Evolutionary conservation across 2,797 vertebrate genomes (phyloP).

Genomic region (Chelon labrosus): DNA sequence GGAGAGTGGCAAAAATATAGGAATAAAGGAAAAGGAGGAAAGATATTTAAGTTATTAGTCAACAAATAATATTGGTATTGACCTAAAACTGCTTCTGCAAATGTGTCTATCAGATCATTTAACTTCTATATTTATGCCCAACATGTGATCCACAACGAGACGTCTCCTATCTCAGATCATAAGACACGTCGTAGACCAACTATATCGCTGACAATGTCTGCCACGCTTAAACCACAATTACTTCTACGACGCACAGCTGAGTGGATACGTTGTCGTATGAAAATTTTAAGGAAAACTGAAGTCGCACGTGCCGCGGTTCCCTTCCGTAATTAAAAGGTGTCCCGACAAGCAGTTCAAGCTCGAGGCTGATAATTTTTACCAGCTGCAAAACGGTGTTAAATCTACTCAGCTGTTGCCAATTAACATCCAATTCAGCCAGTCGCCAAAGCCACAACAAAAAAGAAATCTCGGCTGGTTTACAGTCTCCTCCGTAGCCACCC

Average conservation of each 20-base stretch:
- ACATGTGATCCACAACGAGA: not conserved
- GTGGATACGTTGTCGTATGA: not conserved
- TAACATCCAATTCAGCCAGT: not conserved
- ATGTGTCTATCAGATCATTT: not conserved
- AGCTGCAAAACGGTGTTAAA: not conserved
- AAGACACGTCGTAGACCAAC: not conserved
- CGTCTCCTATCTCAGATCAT: constrained; percentile 10
- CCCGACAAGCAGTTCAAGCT: constrained; percentile 1
- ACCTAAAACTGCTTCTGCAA: not conserved
- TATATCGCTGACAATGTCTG: not conserved
- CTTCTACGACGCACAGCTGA: not conserved
- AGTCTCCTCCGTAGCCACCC: not conserved
- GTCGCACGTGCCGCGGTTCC: accelerated
- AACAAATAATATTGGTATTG: no score
- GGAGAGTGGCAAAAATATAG: no score
- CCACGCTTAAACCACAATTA: no score
- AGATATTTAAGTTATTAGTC: not conserved
- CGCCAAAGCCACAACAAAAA: not conserved
- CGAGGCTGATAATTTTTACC: not conserved
- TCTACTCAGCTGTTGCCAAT: constrained; percentile 1
- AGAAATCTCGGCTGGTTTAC: not conserved
- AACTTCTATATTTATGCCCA: not conserved
- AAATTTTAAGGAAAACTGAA: not conserved
- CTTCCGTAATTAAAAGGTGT: no score
- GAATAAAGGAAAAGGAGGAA: no score